Conservation (phyloP, 2,888 invertebrate genomes). For the Molorchus minor region DNA sequence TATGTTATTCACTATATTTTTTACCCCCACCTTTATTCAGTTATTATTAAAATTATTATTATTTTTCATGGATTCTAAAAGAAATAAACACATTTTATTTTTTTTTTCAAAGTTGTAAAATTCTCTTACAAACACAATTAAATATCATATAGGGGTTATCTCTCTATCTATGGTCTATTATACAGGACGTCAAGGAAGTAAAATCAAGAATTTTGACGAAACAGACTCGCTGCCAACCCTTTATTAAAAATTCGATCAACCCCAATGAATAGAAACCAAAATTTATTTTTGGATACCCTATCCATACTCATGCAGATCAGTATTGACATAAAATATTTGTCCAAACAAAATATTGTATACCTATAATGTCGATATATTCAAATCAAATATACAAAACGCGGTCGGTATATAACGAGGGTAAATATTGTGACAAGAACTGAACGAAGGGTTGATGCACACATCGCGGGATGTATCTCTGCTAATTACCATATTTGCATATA, state of each 20-base stretch:
- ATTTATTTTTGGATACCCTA: neutral
- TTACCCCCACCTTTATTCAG: too few species aligned
- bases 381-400: slow-evolving; percentile 24
- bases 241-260: neutral
- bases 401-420: slow-evolving; percentile 45
- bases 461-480: slow-evolving; percentile 27
- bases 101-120: too few species aligned
- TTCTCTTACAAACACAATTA: too few species aligned
- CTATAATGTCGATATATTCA: slow-evolving; percentile 34
- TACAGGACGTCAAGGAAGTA: too few species aligned
- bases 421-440: slow-evolving; percentile 52
- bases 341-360: slow-evolving; percentile 41
- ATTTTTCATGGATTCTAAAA: too few species aligned
- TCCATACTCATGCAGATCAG: slow-evolving; percentile 37
- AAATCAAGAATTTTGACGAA: too few species aligned
- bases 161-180: too few species aligned
- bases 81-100: too few species aligned
- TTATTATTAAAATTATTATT: too few species aligned
- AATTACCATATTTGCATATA: slow-evolving; percentile 45
- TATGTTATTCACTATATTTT: too few species aligned
- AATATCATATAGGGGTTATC: too few species aligned
- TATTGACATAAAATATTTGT: slow-evolving; percentile 38
- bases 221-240: neutral
- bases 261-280: too few species aligned
- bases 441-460: slow-evolving; percentile 36